phyloP scores from a whole-genome alignment of 2,113 vertebrate genomes.

The Agapornis roseicollis region DNA sequence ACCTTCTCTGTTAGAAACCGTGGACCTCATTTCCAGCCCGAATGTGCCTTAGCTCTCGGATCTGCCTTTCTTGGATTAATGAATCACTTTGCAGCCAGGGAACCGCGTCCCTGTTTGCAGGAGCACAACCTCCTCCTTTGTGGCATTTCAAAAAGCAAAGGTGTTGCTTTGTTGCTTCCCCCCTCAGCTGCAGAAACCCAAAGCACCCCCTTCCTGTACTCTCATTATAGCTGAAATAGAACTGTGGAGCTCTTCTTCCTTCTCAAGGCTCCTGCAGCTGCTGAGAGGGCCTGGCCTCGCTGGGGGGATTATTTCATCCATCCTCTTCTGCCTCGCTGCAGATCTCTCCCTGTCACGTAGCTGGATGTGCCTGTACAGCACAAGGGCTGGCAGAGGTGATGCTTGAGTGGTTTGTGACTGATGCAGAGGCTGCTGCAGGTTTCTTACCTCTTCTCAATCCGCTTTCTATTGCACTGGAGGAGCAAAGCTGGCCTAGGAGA shows the following conservation, averaged over 20 bases:
- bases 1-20: not conserved
- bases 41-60: not conserved
- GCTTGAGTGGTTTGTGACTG: not conserved
- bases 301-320: not conserved
- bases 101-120: not conserved
- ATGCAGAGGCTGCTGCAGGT: not conserved
- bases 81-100: not conserved
- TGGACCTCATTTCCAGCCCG: not conserved
- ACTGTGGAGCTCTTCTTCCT: not conserved
- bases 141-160: not conserved
- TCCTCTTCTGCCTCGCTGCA: not conserved
- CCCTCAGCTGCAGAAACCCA: not conserved
- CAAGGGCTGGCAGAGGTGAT: not conserved
- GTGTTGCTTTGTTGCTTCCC: not conserved
- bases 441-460: not conserved
- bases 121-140: not conserved
- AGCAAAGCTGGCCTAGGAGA: not conserved
- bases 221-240: not conserved
- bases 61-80: not conserved
- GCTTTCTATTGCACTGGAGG: rapidly evolving
- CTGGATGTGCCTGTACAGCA: not conserved
- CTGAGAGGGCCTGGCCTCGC: not conserved
- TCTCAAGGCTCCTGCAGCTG: not conserved
- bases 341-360: not conserved
- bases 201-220: not conserved